Evolutionary conservation across 2,888 invertebrate species (phyloP).

Genomic region (Drosophila mimetica): DNA sequence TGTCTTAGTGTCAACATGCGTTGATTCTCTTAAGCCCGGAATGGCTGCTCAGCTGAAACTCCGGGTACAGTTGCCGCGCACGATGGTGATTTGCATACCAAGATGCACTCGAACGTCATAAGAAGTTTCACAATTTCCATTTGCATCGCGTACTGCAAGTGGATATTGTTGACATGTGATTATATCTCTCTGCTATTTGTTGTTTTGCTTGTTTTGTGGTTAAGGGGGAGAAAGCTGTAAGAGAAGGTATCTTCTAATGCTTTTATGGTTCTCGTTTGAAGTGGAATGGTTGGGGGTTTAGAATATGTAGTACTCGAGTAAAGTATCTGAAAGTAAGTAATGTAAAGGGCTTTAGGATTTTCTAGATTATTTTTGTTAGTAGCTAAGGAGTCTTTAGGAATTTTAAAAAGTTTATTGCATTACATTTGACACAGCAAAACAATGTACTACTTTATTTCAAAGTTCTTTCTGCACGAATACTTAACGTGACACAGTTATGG

Average conservation of each 20-base stretch:
- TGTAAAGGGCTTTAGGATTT: neutral
- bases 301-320: neutral
- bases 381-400: neutral
- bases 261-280: neutral
- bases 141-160: conserved; percentile 16
- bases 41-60: conserved; percentile 37
- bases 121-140: conserved; percentile 25
- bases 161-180: conserved; percentile 38
- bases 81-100: conserved; percentile 37
- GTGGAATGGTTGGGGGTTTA: neutral
- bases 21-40: conserved; percentile 66
- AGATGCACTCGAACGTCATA: conserved; percentile 38
- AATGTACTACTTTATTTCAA: conserved; percentile 1
- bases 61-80: conserved; percentile 65
- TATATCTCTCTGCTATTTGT: conserved; percentile 21
- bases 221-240: neutral
- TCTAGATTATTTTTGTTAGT: too few species aligned
- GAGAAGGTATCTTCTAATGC: neutral
- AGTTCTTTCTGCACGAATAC: conserved; percentile 10
- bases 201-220: conserved; percentile 15
- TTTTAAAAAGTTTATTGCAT: neutral
- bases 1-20: conserved; percentile 78
- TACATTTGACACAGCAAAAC: too few species aligned
- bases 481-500: conserved; percentile 20
- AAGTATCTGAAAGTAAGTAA: neutral